A percentile compares a stretch with the other conserved stretches of the same genome.
Evolutionary conservation across 2,888 invertebrate species (phyloP).

Genomic region (Silvanus unidentatus): DNA sequence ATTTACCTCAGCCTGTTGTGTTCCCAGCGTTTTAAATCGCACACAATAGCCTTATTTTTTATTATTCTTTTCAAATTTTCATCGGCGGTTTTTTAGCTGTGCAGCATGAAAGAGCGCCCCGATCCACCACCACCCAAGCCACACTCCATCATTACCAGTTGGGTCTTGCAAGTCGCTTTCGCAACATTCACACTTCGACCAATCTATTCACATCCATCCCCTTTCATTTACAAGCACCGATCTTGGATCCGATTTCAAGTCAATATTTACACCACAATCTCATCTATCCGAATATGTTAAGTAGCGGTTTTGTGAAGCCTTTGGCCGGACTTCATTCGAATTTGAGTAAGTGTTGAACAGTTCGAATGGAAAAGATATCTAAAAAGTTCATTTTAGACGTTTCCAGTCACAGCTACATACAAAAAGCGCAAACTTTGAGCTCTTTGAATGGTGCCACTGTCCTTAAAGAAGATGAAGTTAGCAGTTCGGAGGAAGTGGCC

Average conservation of each 20-base stretch:
- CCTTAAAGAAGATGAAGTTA: conserved; percentile 61
- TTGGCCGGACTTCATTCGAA: conserved; percentile 21
- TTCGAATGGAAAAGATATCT: no score
- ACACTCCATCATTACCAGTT: conserved; percentile 39
- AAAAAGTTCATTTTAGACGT: conserved; percentile 18
- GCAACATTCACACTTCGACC: conserved; percentile 33
- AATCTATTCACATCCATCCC: conserved; percentile 34
- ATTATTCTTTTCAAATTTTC: conserved; percentile 39
- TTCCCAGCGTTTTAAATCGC: conserved; percentile 10
- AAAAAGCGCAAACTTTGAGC: conserved; percentile 10
- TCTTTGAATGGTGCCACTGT: conserved; percentile 7
- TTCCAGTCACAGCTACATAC: conserved; percentile 24
- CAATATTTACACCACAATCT: conserved; percentile 40
- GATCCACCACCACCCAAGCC: conserved; percentile 48
- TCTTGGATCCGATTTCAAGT: conserved; percentile 26
- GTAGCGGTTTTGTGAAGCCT: conserved; percentile 43
- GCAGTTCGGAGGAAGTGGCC: conserved; percentile 65
- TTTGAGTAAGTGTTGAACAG: conserved; percentile 15
- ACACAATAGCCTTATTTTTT: no score
- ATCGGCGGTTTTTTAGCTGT: conserved; percentile 73
- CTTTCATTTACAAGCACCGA: conserved; percentile 34
- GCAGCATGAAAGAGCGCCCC: conserved; percentile 83
- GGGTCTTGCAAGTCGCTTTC: conserved; percentile 33
- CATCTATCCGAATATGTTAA: conserved; percentile 38
- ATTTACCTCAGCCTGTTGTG: conserved; percentile 14